A percentile compares a stretch with the other conserved stretches of the same genome.
Evolutionary conservation across 2,888 invertebrate genomes (phyloP).

Genomic region (Norana najaformis): DNA sequence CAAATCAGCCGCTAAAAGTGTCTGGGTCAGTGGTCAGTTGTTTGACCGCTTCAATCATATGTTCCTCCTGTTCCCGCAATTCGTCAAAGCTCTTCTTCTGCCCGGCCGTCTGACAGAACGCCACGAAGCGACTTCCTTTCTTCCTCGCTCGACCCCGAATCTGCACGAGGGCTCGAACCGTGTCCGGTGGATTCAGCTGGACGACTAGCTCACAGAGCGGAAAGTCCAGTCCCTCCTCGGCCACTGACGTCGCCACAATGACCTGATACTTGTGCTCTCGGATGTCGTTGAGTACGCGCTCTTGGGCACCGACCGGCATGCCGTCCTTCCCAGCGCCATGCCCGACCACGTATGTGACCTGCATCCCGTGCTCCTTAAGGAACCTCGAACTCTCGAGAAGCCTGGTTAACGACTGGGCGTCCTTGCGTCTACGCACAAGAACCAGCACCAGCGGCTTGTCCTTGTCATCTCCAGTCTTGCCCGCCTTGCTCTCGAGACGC

Average conservation of each 20-base stretch:
- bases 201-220: constrained; percentile 56
- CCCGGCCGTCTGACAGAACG: constrained; percentile 49
- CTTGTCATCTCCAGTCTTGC: neutral
- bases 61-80: constrained; percentile 49
- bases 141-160: constrained; percentile 57
- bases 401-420: constrained; percentile 47
- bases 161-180: constrained; percentile 55
- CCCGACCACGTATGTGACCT: constrained; percentile 49
- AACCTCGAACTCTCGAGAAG: constrained; percentile 42
- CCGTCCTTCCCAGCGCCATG: constrained; percentile 52
- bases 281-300: constrained; percentile 49
- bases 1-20: neutral
- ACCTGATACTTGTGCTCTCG: constrained; percentile 49
- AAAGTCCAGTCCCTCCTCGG: constrained; percentile 57
- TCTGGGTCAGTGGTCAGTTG: constrained; percentile 30
- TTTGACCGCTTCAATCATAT: constrained; percentile 52
- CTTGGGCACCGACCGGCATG: constrained; percentile 55
- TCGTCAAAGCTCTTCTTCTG: constrained; percentile 49
- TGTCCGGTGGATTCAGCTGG: constrained; percentile 54
- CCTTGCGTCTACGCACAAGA: constrained; percentile 51
- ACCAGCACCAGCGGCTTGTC: constrained; percentile 50
- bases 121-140: constrained; percentile 52
- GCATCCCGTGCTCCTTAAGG: constrained; percentile 40
- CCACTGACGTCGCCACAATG: constrained; percentile 56
- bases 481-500: neutral